These are phyloP conservation scores for Cremastobaeus sp. DNA, from an alignment of 2,888 invertebrate species.

Conservation along the genomic window DNA sequence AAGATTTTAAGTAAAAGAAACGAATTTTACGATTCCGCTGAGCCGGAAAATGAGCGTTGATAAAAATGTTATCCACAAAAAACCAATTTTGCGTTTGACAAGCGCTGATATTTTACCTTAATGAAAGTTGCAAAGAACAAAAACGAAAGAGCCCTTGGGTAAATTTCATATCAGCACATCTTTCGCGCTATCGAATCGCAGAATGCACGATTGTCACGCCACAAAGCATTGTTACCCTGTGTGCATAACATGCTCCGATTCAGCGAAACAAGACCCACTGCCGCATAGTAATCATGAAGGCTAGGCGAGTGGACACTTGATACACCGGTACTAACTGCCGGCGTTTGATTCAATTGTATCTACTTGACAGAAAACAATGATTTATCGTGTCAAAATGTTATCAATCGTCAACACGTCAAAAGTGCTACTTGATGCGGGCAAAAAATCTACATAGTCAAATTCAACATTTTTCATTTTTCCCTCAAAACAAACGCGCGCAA, in stretches of 20 bases:
- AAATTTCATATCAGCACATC: constrained; percentile 7
- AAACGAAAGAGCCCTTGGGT: not conserved
- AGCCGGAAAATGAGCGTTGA: too few relatives aligned
- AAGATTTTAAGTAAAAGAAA: too few relatives aligned
- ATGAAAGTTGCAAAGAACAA: not conserved
- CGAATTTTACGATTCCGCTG: too few relatives aligned
- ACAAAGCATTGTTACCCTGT: constrained; percentile 28
- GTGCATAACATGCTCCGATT: constrained; percentile 15
- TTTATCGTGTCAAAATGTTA: constrained; percentile 7
- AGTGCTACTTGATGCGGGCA: too few relatives aligned
- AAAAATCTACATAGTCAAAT: too few relatives aligned
- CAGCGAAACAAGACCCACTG: constrained; percentile 25
- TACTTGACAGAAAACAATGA: constrained; percentile 6
- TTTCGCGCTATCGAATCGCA: constrained; percentile 13
- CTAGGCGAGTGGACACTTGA: constrained; percentile 37
- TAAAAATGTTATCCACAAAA: too few relatives aligned
- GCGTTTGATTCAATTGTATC: constrained; percentile 24
- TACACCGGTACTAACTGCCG: constrained; percentile 1
- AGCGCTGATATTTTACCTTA: too few relatives aligned
- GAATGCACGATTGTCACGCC: constrained; percentile 9
- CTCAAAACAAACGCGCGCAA: too few relatives aligned
- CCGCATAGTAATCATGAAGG: constrained; percentile 32
- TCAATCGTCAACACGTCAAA: too few relatives aligned
- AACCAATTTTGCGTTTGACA: too few relatives aligned
- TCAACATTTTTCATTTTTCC: too few relatives aligned